Base-by-base conservation (phyloP, 2,888 invertebrate species). In the Leucoptera coffeella region DNA sequence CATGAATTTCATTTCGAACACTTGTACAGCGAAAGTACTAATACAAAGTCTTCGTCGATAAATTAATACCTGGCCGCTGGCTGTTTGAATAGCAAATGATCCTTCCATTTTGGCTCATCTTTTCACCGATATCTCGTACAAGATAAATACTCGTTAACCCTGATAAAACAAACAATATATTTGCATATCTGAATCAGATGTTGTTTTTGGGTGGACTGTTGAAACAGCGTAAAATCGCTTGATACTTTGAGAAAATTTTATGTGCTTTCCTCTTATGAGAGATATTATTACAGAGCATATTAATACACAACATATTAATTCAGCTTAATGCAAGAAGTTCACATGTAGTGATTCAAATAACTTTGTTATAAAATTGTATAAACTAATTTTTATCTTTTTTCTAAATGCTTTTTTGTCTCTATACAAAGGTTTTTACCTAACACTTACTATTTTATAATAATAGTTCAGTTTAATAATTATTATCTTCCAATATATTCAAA, bases 21-120 rank as follows among this genome's bases (percentile, higher is more conserved):
- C n/a, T n/a, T n/a, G n/a, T n/a, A n/a, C n/a, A n/a, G n/a, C n/a
- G n/a, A n/a, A n/a, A n/a, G n/a, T n/a, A n/a, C n/a, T n/a, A n/a
- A n/a, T n/a, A n/a, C n/a, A n/a, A n/a, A n/a, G n/a, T n/a, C n/a
- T n/a, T n/a, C n/a, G n/a, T n/a, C n/a, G n/a, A 6, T 7, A 17
- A 17, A 17, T 7, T 17, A 6, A 17, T 7, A 17, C 17, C 6
- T 17, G 17, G 6, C 17, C 9, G 6, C 17, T 26, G 31, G 54
- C 65, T 62, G 47, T 67, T 62, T 58, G 54, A 54, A 65, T 65
- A 65, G 67, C 54, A 52, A 62, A 62, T 56, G 54, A 58, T 56
- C 58, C 49, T 52, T 54, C 50, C 52, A 49, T 53, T 52, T 48
- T 41, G 41, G 55, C 56, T 56, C 51, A 60, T 58, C 58, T 49